Percentiles rank a stretch among this genome's conserved stretches.
phyloP scores from a whole-genome alignment of 2,797 vertebrate genomes.

The Natrix natrix region DNA sequence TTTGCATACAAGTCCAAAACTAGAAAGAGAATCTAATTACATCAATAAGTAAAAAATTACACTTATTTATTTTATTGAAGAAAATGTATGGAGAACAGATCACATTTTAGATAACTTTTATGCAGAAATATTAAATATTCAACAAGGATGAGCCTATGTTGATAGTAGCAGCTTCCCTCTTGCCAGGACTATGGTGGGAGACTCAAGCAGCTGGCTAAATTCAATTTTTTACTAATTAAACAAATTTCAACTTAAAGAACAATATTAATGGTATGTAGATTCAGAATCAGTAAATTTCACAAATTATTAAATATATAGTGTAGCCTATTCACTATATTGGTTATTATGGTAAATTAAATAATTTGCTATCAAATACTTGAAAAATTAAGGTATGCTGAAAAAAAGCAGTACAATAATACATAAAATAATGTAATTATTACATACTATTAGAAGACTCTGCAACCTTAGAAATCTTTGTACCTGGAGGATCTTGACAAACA shows the following conservation, averaged over 20 bases:
- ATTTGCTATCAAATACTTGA: not conserved
- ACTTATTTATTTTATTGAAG: not conserved
- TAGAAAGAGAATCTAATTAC: not conserved
- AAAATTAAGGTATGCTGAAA: not conserved
- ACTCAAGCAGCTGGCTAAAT: not conserved
- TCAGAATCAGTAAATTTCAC: not conserved
- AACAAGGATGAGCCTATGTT: not conserved
- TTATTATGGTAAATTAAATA: not conserved
- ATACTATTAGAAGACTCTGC: constrained; percentile 32
- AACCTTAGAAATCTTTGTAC: constrained; percentile 71
- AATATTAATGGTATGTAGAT: not conserved
- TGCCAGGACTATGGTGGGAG: not conserved
- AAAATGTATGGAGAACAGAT: not conserved
- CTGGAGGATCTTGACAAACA: constrained; percentile 91
- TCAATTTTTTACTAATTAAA: not conserved
- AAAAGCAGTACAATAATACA: not conserved
- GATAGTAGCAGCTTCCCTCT: not conserved
- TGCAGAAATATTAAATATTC: not conserved
- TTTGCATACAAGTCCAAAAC: not conserved
- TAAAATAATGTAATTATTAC: constrained; percentile 22
- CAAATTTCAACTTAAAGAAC: not conserved
- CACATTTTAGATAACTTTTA: not conserved
- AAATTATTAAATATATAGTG: not conserved
- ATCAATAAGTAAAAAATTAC: not conserved
- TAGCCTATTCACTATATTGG: not conserved